Evolutionary conservation across 2,888 invertebrate species (phyloP), one percentile per base, ranked within the genome.

Genomic region (Agonum fuliginosum): DNA sequence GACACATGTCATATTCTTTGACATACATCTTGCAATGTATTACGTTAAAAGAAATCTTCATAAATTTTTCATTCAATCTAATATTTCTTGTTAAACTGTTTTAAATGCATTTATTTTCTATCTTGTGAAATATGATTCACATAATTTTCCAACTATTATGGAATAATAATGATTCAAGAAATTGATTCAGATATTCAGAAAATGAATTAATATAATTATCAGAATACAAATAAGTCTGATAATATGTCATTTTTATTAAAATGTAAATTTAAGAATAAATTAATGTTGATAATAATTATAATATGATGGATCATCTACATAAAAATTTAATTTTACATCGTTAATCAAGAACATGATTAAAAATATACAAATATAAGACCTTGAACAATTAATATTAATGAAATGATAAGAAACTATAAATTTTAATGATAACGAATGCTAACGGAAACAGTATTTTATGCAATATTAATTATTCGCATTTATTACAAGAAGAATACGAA

Each of bases 11-110:
- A 20, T 48, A 48, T 17, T n/a, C n/a, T n/a, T 5, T 48, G 48
- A 20, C 48, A 48, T 48, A 48, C 48, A 48, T 48, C 19, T 48
- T 19, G 20, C 19, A 48, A 48, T 48, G 8, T 48, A 48, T 48
- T 48, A 20, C 48, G 19, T 48, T 48, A 19, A 19, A 48, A 48
- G 8, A 48, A 48, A 2, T 48, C n/a, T n/a, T n/a, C n/a, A n/a
- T n/a, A n/a, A n/a, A n/a, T n/a, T n/a, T n/a, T n/a, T n/a, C n/a
- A n/a, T n/a, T n/a, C n/a, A n/a, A n/a, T n/a, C n/a, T n/a, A n/a
- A n/a, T n/a, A n/a, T n/a, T n/a, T n/a, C n/a, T n/a, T n/a, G n/a
- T 43, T 43, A 43, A 43, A 14, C 2, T 43, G 4, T 43, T 43
- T 43, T 41, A 12, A 43, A 14, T 43, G 14, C 8, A 43, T 43